Conservation (phyloP, 2,797 vertebrate genomes). For the Poeciliopsis paucimaculata region DNA sequence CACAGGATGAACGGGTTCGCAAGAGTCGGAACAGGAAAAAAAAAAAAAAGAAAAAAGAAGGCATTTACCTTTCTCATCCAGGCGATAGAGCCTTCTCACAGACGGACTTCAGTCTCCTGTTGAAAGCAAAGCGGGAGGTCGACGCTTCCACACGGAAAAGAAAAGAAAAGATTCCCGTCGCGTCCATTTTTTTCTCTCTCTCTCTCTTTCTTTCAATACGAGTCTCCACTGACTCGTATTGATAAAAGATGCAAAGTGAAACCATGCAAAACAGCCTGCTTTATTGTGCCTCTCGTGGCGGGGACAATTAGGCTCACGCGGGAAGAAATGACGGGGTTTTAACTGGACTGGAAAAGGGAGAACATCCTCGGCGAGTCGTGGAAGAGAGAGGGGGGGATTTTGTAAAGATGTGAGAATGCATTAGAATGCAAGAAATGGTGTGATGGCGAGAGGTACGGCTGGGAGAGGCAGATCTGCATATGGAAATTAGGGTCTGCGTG, state of each 20-base stretch:
- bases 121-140: conserved; percentile 43
- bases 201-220: conserved; percentile 36
- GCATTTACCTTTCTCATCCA: conserved; percentile 70
- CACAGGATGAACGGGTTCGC: conserved; percentile 47
- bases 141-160: conserved; percentile 31
- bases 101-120: conserved; percentile 43
- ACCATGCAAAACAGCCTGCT: conserved; percentile 42
- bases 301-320: conserved; percentile 39
- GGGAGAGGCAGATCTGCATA: conserved; percentile 95
- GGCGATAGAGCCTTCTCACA: conserved; percentile 50
- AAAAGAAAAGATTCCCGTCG: conserved; percentile 43
- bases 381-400: conserved; percentile 61
- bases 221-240: conserved; percentile 39
- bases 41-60: conserved; percentile 13
- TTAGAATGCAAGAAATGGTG: conserved; percentile 87
- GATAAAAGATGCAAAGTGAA: conserved; percentile 64
- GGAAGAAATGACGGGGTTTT: conserved; percentile 50
- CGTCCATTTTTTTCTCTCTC: conserved; percentile 43
- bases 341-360: conserved; percentile 54
- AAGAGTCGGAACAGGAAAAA: conserved; percentile 16
- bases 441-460: conserved; percentile 85
- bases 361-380: conserved; percentile 60
- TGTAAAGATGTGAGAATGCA: conserved; percentile 76
- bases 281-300: conserved; percentile 26
- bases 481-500: conserved; percentile 94